Evolutionary conservation across 2,888 invertebrate genomes (phyloP), one percentile per base, ranked within the genome.

Genomic region (Drosophila prolongata): DNA sequence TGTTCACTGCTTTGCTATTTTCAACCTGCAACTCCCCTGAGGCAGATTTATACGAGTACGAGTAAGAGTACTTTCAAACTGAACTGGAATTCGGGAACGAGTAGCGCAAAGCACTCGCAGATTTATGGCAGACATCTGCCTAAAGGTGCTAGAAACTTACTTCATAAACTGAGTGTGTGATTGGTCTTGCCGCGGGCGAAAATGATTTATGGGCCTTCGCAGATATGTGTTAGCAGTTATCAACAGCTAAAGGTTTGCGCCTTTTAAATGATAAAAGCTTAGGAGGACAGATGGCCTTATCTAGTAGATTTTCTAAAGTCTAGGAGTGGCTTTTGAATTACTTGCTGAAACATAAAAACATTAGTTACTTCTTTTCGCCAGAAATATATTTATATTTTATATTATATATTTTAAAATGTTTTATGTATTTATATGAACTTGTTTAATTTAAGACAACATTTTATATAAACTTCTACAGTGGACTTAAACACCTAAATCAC

Each of bases 101-200:
- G 35, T 62, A 37, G 66, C 30, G 71, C 50, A 58, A 66, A 62
- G 59, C 62, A 72, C 62, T 65, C 27, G 52, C 58, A 71, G 69
- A 70, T 80, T 83, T 78, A 83, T 80, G 74, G 65, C 50, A 47
- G 59, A 54, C 71, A 74, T 69, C 76, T 76, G 83, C 50, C 74
- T 55, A 52, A 40, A 60, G 52, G 76, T 65, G 76, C 65, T 72
- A 76, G 78, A 61, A 50, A 56, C 56, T 64, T 44, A 19, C 50
- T 75, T 78, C 69, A 78, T 60, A 62, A 57, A 43, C 43, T 3
- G 67, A 49, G 67, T 67, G 67, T 67, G 66, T 47, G 55, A 66
- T 67, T 67, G 55, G 54, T 47, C 24, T 34, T 1, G 65, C 53
- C 65, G 24, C 24, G 27, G 40, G 64, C 38, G n/a, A 54, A 65